Evolutionary conservation across 2,888 invertebrate genomes (phyloP), one percentile per base, ranked within the genome.

Genomic region (Trachelus troglodyta): DNA sequence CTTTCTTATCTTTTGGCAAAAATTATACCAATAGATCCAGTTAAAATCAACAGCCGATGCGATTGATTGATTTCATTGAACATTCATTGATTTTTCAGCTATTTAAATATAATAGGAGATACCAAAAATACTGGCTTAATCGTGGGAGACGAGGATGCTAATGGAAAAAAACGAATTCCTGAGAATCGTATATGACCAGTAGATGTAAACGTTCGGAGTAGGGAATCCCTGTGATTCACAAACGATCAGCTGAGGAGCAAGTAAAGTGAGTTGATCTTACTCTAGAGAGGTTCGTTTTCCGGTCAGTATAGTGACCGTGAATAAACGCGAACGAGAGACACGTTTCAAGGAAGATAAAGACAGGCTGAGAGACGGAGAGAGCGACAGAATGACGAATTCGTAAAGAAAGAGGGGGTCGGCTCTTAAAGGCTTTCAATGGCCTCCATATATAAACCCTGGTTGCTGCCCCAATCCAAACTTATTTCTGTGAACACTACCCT

Each of bases 361-460:
- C 31, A 33, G 31, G 15, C 3, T 34, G 33, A 23, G 15, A 34
- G 12, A 71, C 31, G 0, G 31, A 71, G 23, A 71, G 23, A 71
- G 71, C 23, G 71, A 23, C 56, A 6, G 23, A 31, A 71, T 71
- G 34, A 71, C 71, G 71, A 34, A 71, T 30, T 34, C 9, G 6
- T 23, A 30, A 11, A 33, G 71, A 56, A 56, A 71, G 74, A 74
- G 74, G 37, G 74, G 74, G 74, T 34, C 74, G 35, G 35, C 74
- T n/a, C n/a, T 35, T 35, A 74, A 74, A 35, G 74, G 74, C 35
- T 74, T 74, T 34, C 74, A 30, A 30, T 78, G 75, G 71, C 69
- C 75, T 37, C 75, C 33, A 73, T 76, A 76, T 79, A 79, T 79
- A 79, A 79, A 33, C 74, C 71, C 56, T 34, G 69, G 68, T 75